Evolutionary conservation across 92 coral and sea anemone species (phyloP).

Genomic region (Paragorgia papillata): DNA sequence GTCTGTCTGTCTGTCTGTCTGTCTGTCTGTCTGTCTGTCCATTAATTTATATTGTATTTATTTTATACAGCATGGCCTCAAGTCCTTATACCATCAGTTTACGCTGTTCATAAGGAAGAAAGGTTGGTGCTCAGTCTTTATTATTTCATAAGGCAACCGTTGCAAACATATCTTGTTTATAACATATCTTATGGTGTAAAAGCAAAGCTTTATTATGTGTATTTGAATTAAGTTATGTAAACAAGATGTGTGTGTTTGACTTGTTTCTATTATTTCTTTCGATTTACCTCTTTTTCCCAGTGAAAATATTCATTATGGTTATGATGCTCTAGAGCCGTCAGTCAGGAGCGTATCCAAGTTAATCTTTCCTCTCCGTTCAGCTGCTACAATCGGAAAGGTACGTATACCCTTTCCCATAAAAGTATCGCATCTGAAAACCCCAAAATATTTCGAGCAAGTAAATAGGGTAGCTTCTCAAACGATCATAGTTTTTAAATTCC

Average conservation of each 20-base stretch:
- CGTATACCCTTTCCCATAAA: no score
- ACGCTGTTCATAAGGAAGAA: conserved; percentile 77
- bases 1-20: not conserved
- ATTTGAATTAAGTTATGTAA: no score
- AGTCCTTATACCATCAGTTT: conserved; percentile 88
- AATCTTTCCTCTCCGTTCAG: conserved; percentile 75
- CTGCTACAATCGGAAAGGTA: conserved; percentile 94
- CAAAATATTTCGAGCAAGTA: no score
- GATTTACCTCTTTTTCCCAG: not conserved
- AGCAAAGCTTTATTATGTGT: no score
- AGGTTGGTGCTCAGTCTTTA: conserved; percentile 57
- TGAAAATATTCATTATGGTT: conserved; percentile 66
- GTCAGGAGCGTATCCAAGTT: conserved; percentile 67
- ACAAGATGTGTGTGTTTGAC: no score
- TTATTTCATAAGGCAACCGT: no score
- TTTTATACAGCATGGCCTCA: conserved; percentile 88
- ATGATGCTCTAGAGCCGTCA: conserved; percentile 70
- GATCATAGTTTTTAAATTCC: no score
- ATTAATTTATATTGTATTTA: not conserved
- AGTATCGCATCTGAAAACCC: no score
- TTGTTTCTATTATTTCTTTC: no score
- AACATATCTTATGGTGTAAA: no score
- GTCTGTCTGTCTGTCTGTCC: not conserved
- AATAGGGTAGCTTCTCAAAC: no score
- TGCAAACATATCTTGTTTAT: no score